Base-by-base conservation (phyloP, 2,113 vertebrate genomes). In the Cisticola juncidis region DNA sequence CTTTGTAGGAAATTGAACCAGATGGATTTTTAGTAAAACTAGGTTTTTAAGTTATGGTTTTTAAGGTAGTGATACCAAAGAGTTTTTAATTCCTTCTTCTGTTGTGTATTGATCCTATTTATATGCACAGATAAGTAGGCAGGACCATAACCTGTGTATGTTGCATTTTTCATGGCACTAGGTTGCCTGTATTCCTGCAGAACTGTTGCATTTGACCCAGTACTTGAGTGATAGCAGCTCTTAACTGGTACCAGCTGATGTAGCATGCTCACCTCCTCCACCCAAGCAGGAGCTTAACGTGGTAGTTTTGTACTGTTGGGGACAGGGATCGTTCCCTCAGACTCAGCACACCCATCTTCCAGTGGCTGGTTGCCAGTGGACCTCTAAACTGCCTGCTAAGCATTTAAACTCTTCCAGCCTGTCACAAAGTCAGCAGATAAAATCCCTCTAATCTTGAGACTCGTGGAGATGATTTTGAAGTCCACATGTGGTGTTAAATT, bases 401-500 rank as follows among this genome's bases (percentile, higher is more conserved):
- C 57, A 31, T 40, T 83, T 62, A 26, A 81, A 60, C 9, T 74
- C 61, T 91, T 76, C 70, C 33, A 82, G 19, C 74, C 24, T 76
- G 62, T 17, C 16, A 28, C 61, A 60, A 81, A 71, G 66, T 82
- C 57, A 86, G 36, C 62, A 88, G 70, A 58, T 76, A 79, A 74
- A 54, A 24, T n/a, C 18, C 48, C 4, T 61, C 23, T 88, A 48
- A 56, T 72, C 78, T 65, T 82, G 71, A 86, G 78, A 69, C 36
- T 69, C 0, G 0, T 24, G 78, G 48, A 64, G 15, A 19, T 81
- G 13, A 76, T 79, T 53, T 91, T 57, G 14, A 92, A 95, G 71
- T 90, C 71, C 71, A 88, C 13, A 24, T 69, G n/a, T 26, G n/a
- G 36, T 65, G n/a, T 82, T 71, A 69, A 92, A 77, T 77, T 95